Evolutionary conservation across 2,888 invertebrate genomes (phyloP), one percentile per base, ranked within the genome.

Genomic region (Hypolimnas misippus): DNA sequence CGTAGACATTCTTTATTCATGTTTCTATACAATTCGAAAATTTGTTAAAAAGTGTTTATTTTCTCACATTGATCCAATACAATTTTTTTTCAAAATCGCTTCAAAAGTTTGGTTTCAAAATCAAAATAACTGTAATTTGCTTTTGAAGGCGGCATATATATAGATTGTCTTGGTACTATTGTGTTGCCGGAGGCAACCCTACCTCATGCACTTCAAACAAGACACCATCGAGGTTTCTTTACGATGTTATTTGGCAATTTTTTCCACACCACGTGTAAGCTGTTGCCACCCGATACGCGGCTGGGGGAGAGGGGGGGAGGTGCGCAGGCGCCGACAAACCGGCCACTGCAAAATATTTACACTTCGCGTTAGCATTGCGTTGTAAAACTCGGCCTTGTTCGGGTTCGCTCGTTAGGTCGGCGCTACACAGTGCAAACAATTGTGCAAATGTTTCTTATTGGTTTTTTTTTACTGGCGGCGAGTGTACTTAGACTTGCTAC

Each of bases 291-390:
- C 51, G 56, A 40, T 4, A 4, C 2, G 12, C 10, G 31, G 25
- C 33, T 5, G 25, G 0, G 31, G 2, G 42, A 4, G 8, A 29
- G 21, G 44, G 16, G 12, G 12, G 35, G n/a, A 12, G 35, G 42
- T 19, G 14, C 31, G 40, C 33, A 21, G 50, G 29, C 25, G 49
- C 49, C 25, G 49, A 49, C n/a, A 59, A 59, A 61, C 59, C 55
- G 53, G 52, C 46, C 14, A 50, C 60, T 65, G 63, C 68, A 70
- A 70, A 68, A 70, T 68, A 70, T 70, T 70, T 66, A 70, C 70
- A 50, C 33, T 60, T 33, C 44, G 57, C 46, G 57, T 68, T 66
- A 68, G 53, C 62, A 51, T 21, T 29, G 64, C 57, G 19, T 33
- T 57, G 54, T 57, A 57, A 59, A 55, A 31, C 52, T 38, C 57